Conservation (phyloP, 2,113 vertebrate genomes). For the Eira barbara region DNA sequence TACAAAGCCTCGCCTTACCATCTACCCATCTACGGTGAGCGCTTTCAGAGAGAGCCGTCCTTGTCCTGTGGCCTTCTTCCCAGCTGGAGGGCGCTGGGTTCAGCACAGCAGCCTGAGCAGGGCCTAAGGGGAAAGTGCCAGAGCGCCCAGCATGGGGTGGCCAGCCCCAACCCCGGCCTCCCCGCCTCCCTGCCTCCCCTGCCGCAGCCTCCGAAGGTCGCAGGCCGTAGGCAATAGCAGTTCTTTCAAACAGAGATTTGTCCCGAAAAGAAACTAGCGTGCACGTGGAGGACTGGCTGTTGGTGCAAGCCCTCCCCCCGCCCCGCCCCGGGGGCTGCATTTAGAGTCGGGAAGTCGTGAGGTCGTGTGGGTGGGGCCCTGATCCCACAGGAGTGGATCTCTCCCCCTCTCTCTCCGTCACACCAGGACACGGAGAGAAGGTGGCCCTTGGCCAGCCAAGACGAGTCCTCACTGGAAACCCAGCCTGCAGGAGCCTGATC, state of each 20-base stretch:
- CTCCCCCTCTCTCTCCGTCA: background rate
- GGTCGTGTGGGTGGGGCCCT: too few species aligned
- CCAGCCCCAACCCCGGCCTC: background rate
- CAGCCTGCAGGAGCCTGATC: background rate
- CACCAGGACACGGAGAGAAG: rapidly evolving
- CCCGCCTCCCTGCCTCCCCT: background rate
- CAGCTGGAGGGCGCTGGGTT: background rate
- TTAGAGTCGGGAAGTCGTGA: too few species aligned
- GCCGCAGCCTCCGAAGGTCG: rapidly evolving
- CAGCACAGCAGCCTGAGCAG: rapidly evolving
- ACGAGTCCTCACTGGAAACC: background rate
- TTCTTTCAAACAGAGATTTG: background rate
- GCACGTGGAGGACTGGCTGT: background rate
- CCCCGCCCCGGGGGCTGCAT: too few species aligned
- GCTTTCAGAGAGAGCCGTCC: background rate
- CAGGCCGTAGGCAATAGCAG: rapidly evolving
- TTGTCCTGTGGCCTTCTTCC: background rate
- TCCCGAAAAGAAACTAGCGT: background rate
- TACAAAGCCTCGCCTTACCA: too few species aligned
- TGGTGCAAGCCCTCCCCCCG: background rate
- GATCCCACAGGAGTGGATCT: too few species aligned
- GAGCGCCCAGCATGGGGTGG: rapidly evolving
- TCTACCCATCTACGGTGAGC: rapidly evolving
- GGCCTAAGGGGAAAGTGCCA: too few species aligned
- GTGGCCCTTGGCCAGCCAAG: background rate